These are phyloP conservation scores for Lycaon pictus DNA, from an alignment of 2,113 vertebrate species.

Conservation along the genomic window DNA sequence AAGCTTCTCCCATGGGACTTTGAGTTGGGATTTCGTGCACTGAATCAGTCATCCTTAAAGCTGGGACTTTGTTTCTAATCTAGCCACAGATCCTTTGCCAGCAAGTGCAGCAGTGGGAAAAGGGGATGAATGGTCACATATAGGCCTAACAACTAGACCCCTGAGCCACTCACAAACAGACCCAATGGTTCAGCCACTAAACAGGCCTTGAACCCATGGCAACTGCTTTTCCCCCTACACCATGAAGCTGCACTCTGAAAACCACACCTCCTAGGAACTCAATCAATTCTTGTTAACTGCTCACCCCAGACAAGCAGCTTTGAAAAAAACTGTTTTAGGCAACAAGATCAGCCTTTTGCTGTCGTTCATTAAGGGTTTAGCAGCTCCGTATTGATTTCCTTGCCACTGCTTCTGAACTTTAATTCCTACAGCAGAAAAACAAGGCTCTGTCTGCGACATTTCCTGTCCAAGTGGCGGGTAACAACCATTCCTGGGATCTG, in stretches of 20 bases:
- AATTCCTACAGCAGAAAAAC: slow-evolving; percentile 87
- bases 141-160: neutral
- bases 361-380: slow-evolving; percentile 87
- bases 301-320: slow-evolving; percentile 70
- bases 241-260: neutral
- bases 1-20: neutral
- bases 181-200: neutral
- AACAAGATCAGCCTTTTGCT: slow-evolving; percentile 84
- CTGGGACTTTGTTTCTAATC: slow-evolving; percentile 10
- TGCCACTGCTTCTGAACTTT: slow-evolving; percentile 84
- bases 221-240: neutral
- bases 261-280: slow-evolving; percentile 18
- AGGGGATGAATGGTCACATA: neutral
- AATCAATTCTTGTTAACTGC: slow-evolving; percentile 74
- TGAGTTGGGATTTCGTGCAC: neutral
- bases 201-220: slow-evolving; percentile 23
- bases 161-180: neutral
- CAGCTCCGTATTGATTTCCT: slow-evolving; percentile 86
- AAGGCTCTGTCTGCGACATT: slow-evolving; percentile 86
- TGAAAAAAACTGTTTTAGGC: slow-evolving; percentile 76
- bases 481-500: slow-evolving; percentile 84
- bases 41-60: neutral
- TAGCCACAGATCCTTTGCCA: slow-evolving; percentile 28
- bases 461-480: slow-evolving; percentile 85
- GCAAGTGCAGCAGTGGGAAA: neutral